phyloP scores from a whole-genome alignment of 2,113 vertebrate species.

The Cettia cetti region DNA sequence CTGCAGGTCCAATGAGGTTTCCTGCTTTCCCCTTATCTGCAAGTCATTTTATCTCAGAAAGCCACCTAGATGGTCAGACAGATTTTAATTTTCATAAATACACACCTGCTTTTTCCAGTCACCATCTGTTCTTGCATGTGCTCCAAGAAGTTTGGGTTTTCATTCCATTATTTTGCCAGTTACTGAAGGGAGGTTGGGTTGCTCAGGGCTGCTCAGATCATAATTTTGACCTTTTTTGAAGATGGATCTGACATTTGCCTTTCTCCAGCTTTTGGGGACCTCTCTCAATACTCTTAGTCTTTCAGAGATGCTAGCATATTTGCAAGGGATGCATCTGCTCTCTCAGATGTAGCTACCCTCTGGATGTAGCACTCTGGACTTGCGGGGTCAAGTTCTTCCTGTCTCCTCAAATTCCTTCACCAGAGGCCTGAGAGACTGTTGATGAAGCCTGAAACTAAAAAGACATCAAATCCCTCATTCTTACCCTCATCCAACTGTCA shows the following conservation, averaged over 20 bases:
- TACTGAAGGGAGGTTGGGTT: background rate
- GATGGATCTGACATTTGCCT: background rate
- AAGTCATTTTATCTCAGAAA: background rate
- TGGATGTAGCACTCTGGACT: background rate
- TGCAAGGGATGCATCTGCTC: background rate
- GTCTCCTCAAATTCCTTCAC: accelerated
- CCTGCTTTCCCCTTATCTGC: background rate
- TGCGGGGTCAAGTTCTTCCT: background rate
- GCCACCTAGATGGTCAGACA: background rate
- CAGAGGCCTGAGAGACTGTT: background rate
- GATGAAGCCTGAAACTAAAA: background rate
- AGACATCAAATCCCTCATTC: background rate
- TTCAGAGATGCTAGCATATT: background rate
- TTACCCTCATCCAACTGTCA: background rate
- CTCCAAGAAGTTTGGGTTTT: background rate
- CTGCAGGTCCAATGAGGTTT: background rate
- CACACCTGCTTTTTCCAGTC: background rate
- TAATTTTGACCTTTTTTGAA: background rate
- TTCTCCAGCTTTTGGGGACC: background rate
- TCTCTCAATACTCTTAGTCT: background rate
- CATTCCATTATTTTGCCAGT: background rate
- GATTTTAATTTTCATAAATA: background rate
- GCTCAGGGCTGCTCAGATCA: background rate
- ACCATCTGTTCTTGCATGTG: background rate
- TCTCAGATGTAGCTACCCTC: background rate